phyloP scores from a whole-genome alignment of 2,888 invertebrate genomes.

The Pachymerium ferrugineum region DNA sequence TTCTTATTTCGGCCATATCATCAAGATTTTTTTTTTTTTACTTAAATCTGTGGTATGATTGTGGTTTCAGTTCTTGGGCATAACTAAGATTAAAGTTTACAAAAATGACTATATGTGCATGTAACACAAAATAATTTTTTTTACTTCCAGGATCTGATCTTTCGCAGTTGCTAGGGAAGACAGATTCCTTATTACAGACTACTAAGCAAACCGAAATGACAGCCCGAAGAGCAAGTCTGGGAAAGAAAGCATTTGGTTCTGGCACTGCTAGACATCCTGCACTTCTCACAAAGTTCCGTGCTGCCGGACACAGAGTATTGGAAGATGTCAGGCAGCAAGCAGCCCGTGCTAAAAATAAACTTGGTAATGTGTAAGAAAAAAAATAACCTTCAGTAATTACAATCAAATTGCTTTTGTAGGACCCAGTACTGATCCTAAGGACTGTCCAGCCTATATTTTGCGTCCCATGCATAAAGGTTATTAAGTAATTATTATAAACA shows the following conservation, averaged over 20 bases:
- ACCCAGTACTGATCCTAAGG: neutral
- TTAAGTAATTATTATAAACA: neutral
- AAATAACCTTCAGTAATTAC: neutral
- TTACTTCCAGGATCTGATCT: neutral
- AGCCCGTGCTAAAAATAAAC: slow-evolving; percentile 30
- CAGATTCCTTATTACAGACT: slow-evolving; percentile 27
- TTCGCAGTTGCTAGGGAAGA: neutral
- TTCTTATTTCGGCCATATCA: no score
- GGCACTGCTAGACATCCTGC: slow-evolving; percentile 14
- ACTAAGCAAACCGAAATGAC: neutral
- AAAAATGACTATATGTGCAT: no score
- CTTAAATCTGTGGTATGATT: no score
- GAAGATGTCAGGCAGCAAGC: slow-evolving; percentile 32
- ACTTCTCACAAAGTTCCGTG: slow-evolving; percentile 28
- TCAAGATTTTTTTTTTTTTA: no score
- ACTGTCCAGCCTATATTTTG: slow-evolving; percentile 18
- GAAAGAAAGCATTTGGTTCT: slow-evolving; percentile 21
- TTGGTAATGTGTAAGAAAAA: slow-evolving; percentile 28
- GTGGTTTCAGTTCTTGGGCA: no score
- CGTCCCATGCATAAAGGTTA: slow-evolving; percentile 7
- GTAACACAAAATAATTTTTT: no score
- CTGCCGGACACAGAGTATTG: slow-evolving; percentile 31
- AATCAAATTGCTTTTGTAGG: neutral
- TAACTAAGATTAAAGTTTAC: no score
- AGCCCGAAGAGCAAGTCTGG: slow-evolving; percentile 27